Evolutionary conservation across 2,797 vertebrate genomes (phyloP).

Genomic region (Onychomys arenicola): DNA sequence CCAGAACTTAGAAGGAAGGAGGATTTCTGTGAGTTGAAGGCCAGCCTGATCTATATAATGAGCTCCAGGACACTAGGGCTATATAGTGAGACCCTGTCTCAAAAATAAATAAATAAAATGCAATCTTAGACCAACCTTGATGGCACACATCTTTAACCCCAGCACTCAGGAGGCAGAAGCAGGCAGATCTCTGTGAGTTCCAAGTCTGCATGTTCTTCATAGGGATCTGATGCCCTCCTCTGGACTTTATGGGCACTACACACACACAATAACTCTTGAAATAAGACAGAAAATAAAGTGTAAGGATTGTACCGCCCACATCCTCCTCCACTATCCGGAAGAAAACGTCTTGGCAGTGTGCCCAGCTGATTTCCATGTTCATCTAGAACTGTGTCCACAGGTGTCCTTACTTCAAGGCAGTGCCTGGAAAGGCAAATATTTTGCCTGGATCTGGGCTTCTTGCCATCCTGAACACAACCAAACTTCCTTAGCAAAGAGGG

Average conservation of each 20-base stretch:
- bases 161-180: not conserved
- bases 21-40: not conserved
- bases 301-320: not conserved
- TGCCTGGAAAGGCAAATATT: slow-evolving; percentile 40
- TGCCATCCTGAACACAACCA: slow-evolving; percentile 4
- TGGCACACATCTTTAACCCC: not conserved
- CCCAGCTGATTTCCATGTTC: not conserved
- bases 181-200: not conserved
- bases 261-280: not conserved
- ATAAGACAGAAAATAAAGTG: not conserved
- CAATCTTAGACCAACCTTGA: not conserved
- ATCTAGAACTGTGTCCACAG: not conserved
- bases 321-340: not conserved
- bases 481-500: slow-evolving; percentile 1
- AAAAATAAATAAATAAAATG: not conserved
- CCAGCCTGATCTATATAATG: not conserved
- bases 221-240: not conserved
- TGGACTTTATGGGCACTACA: not conserved
- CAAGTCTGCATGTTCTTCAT: not conserved
- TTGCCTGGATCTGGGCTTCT: not conserved
- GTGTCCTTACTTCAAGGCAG: not conserved
- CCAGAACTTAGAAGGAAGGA: not conserved
- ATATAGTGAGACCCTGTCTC: not conserved
- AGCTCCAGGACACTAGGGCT: not conserved
- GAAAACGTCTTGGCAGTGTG: not conserved